These are phyloP conservation scores for Steinernema hermaphroditum DNA, from an alignment of 2,888 invertebrate genomes.

Conservation along the genomic window DNA sequence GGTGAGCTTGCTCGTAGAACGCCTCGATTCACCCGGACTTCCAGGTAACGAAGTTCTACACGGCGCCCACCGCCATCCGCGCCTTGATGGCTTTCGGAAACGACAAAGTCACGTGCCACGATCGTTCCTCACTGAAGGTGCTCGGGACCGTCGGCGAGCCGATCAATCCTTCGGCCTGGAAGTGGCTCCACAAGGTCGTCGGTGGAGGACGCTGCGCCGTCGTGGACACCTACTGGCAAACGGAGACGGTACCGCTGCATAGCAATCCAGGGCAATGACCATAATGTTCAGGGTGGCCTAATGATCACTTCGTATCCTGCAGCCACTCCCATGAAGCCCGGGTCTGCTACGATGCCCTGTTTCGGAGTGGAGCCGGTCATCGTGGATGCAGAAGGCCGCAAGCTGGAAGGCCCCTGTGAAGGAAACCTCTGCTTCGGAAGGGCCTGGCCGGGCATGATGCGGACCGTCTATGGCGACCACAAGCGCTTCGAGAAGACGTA, in stretches of 20 bases:
- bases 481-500: conserved; percentile 84
- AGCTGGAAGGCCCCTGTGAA: conserved; percentile 84
- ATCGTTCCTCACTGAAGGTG: conserved; percentile 75
- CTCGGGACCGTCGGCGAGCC: conserved; percentile 98
- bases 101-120: conserved; percentile 77
- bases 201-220: conserved; percentile 75
- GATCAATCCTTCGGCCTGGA: conserved; percentile 82
- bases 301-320: conserved; percentile 93
- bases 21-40: no score
- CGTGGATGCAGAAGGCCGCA: conserved; percentile 83
- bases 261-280: background rate
- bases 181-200: conserved; percentile 65
- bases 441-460: conserved; percentile 99
- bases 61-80: conserved; percentile 95
- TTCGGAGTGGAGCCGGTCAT: conserved; percentile 90
- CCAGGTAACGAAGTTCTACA: conserved; percentile 86
- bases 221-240: conserved; percentile 99
- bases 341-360: conserved; percentile 95
- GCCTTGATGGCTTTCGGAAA: conserved; percentile 94
- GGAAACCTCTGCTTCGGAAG: conserved; percentile 87
- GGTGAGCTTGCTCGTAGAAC: no score
- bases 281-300: conserved; percentile 78
- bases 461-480: conserved; percentile 88
- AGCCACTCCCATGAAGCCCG: conserved; percentile 94
- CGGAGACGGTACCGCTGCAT: conserved; percentile 77